Conservation (phyloP, 2,888 invertebrate species). For the Lepidochrysops patricia region DNA sequence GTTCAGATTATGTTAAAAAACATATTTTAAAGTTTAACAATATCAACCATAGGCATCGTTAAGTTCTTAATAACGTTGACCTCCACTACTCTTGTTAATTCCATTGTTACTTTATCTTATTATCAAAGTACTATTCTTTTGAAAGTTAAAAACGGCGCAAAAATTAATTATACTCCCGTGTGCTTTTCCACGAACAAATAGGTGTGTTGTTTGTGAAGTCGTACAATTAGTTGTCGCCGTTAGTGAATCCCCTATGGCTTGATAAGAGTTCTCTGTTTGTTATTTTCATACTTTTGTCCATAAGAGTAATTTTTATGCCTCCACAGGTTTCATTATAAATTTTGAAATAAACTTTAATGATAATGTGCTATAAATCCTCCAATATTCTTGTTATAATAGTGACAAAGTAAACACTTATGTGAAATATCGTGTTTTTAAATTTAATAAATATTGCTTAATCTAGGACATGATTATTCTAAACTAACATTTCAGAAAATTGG, state of each 20-base stretch:
- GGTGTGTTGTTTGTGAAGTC: slow-evolving; percentile 7
- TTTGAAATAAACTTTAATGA: too few species aligned
- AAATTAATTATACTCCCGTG: neutral
- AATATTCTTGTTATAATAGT: too few species aligned
- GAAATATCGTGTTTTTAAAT: too few species aligned
- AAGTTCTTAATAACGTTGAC: neutral
- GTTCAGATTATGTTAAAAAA: neutral
- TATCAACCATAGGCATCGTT: neutral
- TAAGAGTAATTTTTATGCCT: neutral
- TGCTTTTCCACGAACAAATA: slow-evolving; percentile 1
- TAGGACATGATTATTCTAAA: too few species aligned
- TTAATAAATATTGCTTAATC: too few species aligned
- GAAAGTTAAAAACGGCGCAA: neutral
- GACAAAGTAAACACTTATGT: too few species aligned
- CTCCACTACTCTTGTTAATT: neutral
- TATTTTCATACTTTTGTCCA: neutral
- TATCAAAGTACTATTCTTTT: neutral
- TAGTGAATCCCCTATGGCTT: neutral
- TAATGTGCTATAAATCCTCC: too few species aligned
- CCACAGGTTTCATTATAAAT: neutral
- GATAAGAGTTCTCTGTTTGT: neutral
- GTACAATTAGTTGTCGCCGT: neutral
- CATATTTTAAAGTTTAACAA: too few species aligned
- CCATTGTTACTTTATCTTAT: neutral
- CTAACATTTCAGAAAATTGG: too few species aligned